Base-by-base conservation (phyloP, 2,797 vertebrate genomes). In the Cossypha niveicapilla region DNA sequence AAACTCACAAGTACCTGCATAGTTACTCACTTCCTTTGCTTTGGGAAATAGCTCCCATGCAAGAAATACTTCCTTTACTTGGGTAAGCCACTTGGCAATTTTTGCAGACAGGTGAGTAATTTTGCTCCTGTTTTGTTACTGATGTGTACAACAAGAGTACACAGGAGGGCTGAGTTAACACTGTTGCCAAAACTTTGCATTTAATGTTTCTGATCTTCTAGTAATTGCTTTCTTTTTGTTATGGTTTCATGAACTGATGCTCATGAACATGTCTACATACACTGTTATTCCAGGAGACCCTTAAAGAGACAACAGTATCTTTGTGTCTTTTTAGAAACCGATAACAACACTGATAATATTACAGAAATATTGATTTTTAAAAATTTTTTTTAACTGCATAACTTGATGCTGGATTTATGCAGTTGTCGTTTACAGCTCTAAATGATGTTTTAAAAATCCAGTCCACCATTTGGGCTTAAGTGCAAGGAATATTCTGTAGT, bases 371-470 rank as follows among this genome's bases (percentile, higher is more conserved):
- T 65, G 58, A 53, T 18, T 50, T 53, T 37, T 35, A 35, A 17
- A 27, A 17, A 68, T 78, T 28, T 9, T 9, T 18, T 22, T 71
- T 37, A 18, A 94, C 30, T 3, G 0, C 13, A 14, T 54, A 82
- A 78, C 42, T 71, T 9, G 12, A 63, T 21, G 35, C 47, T 54
- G n/a, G 41, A 74, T 77, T 93, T 86, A 73, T 30, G 34, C 13
- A 86, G 68, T 92, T 92, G 86, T 51, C 96, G 75, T 35, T 86
- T 90, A 66, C 45, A 28, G 30, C 30, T 86, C 57, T 66, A 94
- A 96, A 94, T 61, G 70, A 82, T 9, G 6, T 74, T 80, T 72
- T 85, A 74, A 95, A 92, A 84, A 92, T 50, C 30, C 45, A 92
- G 41, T 24, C 42, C 7, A 34, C 70, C 83, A 62, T 84, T 92